Base-by-base conservation (phyloP, 2,797 vertebrate genomes). In the Acipenser oxyrinchus region DNA sequence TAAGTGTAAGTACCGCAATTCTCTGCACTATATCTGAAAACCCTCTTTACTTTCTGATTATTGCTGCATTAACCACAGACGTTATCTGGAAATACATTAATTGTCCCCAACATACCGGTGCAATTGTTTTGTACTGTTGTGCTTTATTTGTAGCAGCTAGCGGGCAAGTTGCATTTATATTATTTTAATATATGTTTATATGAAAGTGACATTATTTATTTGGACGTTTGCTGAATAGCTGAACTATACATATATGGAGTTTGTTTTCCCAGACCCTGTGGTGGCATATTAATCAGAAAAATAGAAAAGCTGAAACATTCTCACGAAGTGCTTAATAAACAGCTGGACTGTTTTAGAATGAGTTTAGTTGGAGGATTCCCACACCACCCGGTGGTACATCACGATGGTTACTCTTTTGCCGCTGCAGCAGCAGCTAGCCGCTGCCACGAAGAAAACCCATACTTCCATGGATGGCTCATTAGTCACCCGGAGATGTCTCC, bases 401-500 rank as follows among this genome's bases (percentile, higher is more conserved):
- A 96, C 84, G 95, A 97, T 78, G 94, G 95, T 76, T 98, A 96
- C 64, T 94, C 94, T 48, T 86, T 96, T 71, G 93, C 93, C 12
- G 92, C 94, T 0, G 93, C 91, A 1, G 91, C 93, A 48, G 87
- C 88, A 49, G 92, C 94, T 75, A 90, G 89, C 73, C 93, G 94
- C 76, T 95, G 95, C 83, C 89, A 95, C 79, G 95, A 97, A 82
- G 93, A 82, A 73, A 92, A 87, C 77, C 94, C 94, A 3, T 98
- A 98, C 78, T 98, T 98, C 79, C 96, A 96, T n/a, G 95, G 95
- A 77, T 98, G 95, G 96, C 83, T 98, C 50, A 87, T 90, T 76
- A 86, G 88, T 75, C 89, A 89, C 78, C 86, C 89, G 10, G 89
- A 91, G 81, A 88, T 89, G 86, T 91, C 89, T 13, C 89, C 89